phyloP scores from a whole-genome alignment of 1,140 invertebrate genomes.

The Artemia franciscana region DNA sequence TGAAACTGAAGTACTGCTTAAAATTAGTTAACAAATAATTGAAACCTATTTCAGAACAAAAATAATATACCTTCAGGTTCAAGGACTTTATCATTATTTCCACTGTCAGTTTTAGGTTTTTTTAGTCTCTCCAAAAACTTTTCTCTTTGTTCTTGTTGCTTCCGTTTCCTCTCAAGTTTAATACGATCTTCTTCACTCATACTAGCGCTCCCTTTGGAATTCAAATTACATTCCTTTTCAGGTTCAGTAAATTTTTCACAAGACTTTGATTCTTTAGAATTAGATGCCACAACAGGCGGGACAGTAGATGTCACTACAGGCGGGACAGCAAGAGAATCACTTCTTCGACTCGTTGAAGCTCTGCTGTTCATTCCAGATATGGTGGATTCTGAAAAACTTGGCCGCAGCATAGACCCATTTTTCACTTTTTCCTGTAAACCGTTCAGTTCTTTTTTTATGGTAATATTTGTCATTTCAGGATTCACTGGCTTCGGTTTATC shows the following conservation, averaged over 20 bases:
- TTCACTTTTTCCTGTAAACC: not conserved
- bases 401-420: not conserved
- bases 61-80: not conserved
- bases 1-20: not conserved
- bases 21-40: not conserved
- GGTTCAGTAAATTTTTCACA: not conserved
- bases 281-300: not conserved
- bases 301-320: not conserved
- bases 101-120: not conserved
- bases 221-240: not conserved
- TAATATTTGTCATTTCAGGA: not conserved
- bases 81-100: not conserved
- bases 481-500: not conserved
- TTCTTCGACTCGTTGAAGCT: not conserved
- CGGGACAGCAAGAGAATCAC: not conserved
- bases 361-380: not conserved
- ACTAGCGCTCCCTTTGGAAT: not conserved
- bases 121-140: conserved; percentile 6
- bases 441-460: not conserved
- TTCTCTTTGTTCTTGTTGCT: conserved; percentile 7
- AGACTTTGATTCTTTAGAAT: not conserved
- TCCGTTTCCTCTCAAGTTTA: conserved; percentile 6
- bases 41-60: not conserved
- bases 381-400: not conserved
- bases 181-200: not conserved